Base-by-base conservation (phyloP, 2,113 vertebrate genomes). In the Microtus ochrogaster region DNA sequence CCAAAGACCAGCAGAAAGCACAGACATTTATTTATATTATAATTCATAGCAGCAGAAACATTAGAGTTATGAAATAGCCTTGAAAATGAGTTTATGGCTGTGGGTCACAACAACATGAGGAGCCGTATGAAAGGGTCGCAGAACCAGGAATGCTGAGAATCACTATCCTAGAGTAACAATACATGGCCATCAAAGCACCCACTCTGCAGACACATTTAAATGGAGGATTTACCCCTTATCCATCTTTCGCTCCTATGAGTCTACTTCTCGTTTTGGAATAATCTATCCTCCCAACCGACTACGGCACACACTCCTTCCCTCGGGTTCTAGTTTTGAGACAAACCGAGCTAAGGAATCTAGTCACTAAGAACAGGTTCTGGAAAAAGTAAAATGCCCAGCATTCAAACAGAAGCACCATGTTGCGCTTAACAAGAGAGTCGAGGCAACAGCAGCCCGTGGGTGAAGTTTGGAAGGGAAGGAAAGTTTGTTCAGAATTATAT, bases 281-380 rank as follows among this genome's bases (percentile, higher is more conserved):
- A 21, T 77, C 30, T 94, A 44, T 58, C 22, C 93, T 44, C 65
- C 49, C 89, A 89, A 39, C 91, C 8, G 73, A 89, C 24, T 49
- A n/a, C 39, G 47, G 3, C 28, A 36, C 4, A 10, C 16, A 90
- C 36, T 30, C 39, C n/a, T 58, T 82, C 66, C 63, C 14, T 77
- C 16, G 39, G 49, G 16, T 74, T 39, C n/a, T 70, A 39, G 39
- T 89, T 47, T 58, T 26, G 28, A 58, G 41, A 65, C 24, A 61
- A 66, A 82, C 17, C 28, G 73, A 76, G 12, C 13, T 65, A 82
- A 86, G 10, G 66, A 70, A 86, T 14, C 2, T 3, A 16, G 2
- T 63, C 28, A n/a, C 39, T 44, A 28, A 87, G 92, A 94, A 49
- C 49, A n/a, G 76, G 41, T 33, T 44, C 39, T 41, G 44, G 36